Percentiles rank a stretch among this genome's conserved stretches.
Conservation (phyloP, 2,888 invertebrate species). For the Leistus spinibarbis region DNA sequence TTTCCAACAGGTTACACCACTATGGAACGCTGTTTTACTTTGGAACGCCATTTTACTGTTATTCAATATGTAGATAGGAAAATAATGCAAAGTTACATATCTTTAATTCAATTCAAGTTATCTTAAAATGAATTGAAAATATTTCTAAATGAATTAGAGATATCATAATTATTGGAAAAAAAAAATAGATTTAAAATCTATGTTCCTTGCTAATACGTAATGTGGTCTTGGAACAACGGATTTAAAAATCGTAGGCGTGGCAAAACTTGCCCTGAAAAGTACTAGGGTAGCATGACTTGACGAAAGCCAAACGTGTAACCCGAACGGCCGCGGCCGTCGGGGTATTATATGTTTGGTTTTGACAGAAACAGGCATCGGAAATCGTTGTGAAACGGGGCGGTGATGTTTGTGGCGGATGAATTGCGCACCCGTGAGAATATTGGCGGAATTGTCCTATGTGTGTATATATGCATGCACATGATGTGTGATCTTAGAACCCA, state of each 20-base stretch:
- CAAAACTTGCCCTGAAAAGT: slow-evolving; percentile 14
- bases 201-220: background rate
- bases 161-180: too few species aligned
- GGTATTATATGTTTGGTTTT: background rate
- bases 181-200: too few species aligned
- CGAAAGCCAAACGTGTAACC: background rate
- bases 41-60: too few species aligned
- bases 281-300: slow-evolving; percentile 9
- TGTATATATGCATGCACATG: background rate
- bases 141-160: too few species aligned
- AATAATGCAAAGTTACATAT: too few species aligned
- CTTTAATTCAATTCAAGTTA: too few species aligned
- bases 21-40: too few species aligned
- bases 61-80: too few species aligned
- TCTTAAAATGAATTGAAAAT: too few species aligned
- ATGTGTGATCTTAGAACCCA: background rate
- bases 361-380: slow-evolving; percentile 18
- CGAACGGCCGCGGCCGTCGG: background rate
- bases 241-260: slow-evolving; percentile 29
- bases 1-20: slow-evolving; percentile 54
- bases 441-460: background rate
- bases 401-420: background rate
- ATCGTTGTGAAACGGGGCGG: slow-evolving; percentile 19
- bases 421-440: slow-evolving; percentile 4
- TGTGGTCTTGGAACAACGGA: background rate